phyloP scores from a whole-genome alignment of 1,140 invertebrate genomes.

The Eufriesea mexicana region DNA sequence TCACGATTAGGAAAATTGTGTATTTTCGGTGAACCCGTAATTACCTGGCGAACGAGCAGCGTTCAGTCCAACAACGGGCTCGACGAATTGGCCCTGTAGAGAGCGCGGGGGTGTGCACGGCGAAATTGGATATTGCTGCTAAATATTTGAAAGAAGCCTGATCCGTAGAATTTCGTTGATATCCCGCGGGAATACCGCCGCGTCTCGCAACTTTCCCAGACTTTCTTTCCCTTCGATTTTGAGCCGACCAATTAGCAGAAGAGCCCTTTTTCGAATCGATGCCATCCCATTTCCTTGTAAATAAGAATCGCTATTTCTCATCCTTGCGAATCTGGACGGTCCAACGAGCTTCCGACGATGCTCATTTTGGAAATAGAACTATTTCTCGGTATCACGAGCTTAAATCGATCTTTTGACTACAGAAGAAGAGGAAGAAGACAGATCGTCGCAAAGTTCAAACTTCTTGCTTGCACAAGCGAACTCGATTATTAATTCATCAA shows the following conservation, averaged over 20 bases:
- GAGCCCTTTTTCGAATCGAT: slow-evolving; percentile 36
- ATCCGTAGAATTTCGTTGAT: slow-evolving; percentile 68
- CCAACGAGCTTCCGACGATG: not conserved
- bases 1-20: not conserved
- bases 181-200: slow-evolving; percentile 61
- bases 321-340: no score
- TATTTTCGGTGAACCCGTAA: not conserved
- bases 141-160: slow-evolving; percentile 76
- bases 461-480: not conserved
- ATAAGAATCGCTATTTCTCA: not conserved
- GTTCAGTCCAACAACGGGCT: slow-evolving; percentile 62
- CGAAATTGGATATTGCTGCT: slow-evolving; percentile 76
- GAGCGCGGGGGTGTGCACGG: slow-evolving; percentile 60
- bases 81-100: slow-evolving; percentile 62
- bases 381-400: not conserved
- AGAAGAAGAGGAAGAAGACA: not conserved
- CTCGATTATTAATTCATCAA: slow-evolving; percentile 19
- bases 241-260: slow-evolving; percentile 61
- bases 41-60: not conserved
- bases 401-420: not conserved
- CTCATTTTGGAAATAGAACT: not conserved
- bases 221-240: slow-evolving; percentile 59
- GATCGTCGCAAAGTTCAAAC: not conserved
- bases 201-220: slow-evolving; percentile 60
- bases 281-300: not conserved